phyloP scores from a whole-genome alignment of 35 echinoderm and acorn worm genomes.

The Patiria miniata region DNA sequence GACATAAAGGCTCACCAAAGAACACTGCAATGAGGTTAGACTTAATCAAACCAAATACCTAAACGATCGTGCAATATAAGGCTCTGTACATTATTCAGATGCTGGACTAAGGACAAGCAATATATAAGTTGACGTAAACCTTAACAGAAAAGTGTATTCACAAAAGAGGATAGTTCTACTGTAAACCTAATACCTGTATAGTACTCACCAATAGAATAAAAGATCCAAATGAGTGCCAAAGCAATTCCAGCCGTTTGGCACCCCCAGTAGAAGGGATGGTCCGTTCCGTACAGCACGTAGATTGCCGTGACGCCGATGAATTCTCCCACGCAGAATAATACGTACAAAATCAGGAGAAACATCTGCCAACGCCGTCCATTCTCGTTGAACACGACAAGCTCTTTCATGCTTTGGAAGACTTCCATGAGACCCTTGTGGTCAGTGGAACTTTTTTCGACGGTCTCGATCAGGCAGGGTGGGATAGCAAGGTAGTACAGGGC shows the following conservation, averaged over 20 bases:
- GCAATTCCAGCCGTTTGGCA: conserved; percentile 27
- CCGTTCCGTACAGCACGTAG: conserved; percentile 41
- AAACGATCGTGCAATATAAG: too few relatives aligned
- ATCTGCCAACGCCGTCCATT: conserved; percentile 37
- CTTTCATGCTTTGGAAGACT: conserved; percentile 24
- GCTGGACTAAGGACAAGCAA: too few relatives aligned
- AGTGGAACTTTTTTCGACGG: conserved; percentile 20
- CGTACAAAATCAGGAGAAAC: conserved; percentile 33
- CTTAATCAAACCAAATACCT: too few relatives aligned
- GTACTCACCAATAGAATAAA: conserved; percentile 49
- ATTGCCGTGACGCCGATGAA: neutral
- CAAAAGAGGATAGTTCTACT: too few relatives aligned
- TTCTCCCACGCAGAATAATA: conserved; percentile 27
- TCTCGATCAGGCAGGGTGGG: conserved; percentile 49
- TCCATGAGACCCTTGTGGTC: neutral
- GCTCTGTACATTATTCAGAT: too few relatives aligned
- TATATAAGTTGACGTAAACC: too few relatives aligned
- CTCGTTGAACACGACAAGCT: conserved; percentile 27
- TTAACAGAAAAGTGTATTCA: too few relatives aligned
- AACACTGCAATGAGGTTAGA: too few relatives aligned
- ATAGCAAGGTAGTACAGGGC: conserved; percentile 21
- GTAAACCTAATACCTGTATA: too few relatives aligned
- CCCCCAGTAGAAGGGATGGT: conserved; percentile 54
- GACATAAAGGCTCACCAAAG: too few relatives aligned
- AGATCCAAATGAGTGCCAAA: conserved; percentile 39